These are phyloP conservation scores for Cryptomyrus ogoouensis DNA, from an alignment of 2,113 vertebrate genomes.

Conservation along the genomic window DNA sequence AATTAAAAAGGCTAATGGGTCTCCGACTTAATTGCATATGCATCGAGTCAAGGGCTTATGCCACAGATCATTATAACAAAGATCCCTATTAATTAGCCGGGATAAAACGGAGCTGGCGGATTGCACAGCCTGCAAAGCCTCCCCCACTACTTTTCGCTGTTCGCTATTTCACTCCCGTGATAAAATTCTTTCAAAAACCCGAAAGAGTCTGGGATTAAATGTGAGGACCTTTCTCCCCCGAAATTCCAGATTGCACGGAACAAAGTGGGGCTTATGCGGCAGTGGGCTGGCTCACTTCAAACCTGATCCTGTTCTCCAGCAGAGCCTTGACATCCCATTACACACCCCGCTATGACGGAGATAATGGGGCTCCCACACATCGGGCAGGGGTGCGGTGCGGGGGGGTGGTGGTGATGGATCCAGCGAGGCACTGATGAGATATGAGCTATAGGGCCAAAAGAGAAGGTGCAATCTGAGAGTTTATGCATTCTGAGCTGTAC, in stretches of 20 bases:
- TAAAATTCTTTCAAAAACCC: background rate
- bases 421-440: background rate
- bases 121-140: background rate
- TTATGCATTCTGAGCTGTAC: background rate
- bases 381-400: background rate
- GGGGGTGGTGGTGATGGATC: background rate
- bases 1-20: slow-evolving; percentile 40
- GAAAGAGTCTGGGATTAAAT: background rate
- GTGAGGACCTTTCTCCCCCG: background rate
- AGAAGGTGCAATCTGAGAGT: background rate
- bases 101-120: slow-evolving; percentile 54
- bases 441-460: background rate
- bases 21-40: slow-evolving; percentile 40
- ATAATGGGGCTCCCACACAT: slow-evolving; percentile 40
- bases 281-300: slow-evolving; percentile 25
- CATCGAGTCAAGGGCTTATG: slow-evolving; percentile 32
- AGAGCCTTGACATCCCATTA: slow-evolving; percentile 44
- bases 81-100: slow-evolving; percentile 69
- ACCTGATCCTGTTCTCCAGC: slow-evolving; percentile 50
- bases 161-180: background rate
- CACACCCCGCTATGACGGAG: slow-evolving; percentile 45
- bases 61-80: slow-evolving; percentile 60
- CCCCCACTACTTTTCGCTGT: slow-evolving; percentile 22
- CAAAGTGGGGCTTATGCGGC: background rate
- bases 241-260: background rate